Percentiles rank a stretch among this genome's conserved stretches.
phyloP scores from a whole-genome alignment of 2,113 vertebrate species.

The Rhadina sibilatrix region DNA sequence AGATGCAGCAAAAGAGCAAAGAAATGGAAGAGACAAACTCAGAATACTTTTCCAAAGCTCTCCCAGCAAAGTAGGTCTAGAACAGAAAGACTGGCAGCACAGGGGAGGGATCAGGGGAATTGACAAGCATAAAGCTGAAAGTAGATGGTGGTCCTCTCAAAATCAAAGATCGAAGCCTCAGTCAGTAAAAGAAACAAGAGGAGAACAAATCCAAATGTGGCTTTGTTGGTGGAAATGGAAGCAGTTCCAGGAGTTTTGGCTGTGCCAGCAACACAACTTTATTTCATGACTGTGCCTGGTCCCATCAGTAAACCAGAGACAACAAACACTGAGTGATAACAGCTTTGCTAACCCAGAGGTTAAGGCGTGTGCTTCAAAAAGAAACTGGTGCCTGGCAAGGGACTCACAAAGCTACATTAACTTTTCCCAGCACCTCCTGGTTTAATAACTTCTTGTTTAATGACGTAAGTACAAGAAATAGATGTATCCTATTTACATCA shows the following conservation, averaged over 20 bases:
- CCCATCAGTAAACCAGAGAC: not conserved
- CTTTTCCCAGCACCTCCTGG: not conserved
- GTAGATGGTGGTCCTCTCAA: not conserved
- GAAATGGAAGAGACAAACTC: constrained; percentile 32
- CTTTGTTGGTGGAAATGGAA: not conserved
- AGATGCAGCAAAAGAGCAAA: not conserved
- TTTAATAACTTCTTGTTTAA: not conserved
- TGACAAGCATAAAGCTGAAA: not conserved
- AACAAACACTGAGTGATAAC: not conserved
- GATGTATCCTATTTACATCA: not conserved
- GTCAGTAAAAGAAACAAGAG: not conserved
- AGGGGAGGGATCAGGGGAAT: not conserved
- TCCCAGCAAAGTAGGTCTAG: not conserved
- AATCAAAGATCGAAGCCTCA: not conserved
- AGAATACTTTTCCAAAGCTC: not conserved
- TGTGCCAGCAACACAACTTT: not conserved
- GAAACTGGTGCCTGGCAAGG: not conserved
- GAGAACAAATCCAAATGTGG: not conserved
- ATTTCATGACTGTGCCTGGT: fast-evolving
- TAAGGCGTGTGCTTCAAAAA: not conserved
- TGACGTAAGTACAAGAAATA: not conserved
- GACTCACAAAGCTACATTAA: not conserved
- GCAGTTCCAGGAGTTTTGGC: not conserved
- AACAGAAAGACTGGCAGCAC: not conserved
- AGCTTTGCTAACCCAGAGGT: not conserved